Evolutionary conservation across 2,888 invertebrate genomes (phyloP).

Genomic region (Lepeophtheirus nordmannii): DNA sequence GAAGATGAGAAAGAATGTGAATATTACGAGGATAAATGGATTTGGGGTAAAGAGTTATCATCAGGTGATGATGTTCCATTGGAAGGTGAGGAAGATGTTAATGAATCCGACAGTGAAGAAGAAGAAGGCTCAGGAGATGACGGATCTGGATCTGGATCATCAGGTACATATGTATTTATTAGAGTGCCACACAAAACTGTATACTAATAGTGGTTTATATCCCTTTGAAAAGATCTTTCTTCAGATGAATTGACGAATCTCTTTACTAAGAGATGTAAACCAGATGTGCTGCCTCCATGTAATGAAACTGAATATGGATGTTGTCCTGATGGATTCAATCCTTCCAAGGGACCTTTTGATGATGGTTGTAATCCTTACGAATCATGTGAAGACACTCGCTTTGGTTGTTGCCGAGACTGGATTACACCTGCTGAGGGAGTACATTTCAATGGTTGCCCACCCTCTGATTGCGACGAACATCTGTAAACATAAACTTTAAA

Average conservation of each 20-base stretch:
- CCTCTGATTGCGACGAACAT: slow-evolving; percentile 7
- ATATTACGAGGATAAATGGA: slow-evolving; percentile 23
- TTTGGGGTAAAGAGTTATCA: slow-evolving; percentile 20
- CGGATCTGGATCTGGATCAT: slow-evolving; percentile 27
- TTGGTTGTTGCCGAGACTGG: slow-evolving; percentile 72
- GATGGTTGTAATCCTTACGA: slow-evolving; percentile 55
- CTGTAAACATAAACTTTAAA: slow-evolving; percentile 3
- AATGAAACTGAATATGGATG: slow-evolving; percentile 45
- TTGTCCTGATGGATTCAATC: slow-evolving; percentile 64
- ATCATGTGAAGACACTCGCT: slow-evolving; percentile 58
- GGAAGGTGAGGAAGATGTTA: slow-evolving; percentile 34
- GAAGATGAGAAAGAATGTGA: slow-evolving; percentile 37
- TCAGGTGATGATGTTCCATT: slow-evolving; percentile 31
- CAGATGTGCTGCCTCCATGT: slow-evolving; percentile 22
- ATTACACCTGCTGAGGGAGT: slow-evolving; percentile 61
- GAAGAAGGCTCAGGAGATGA: slow-evolving; percentile 25
- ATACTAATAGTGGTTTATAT: no score
- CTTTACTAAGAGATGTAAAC: slow-evolving; percentile 21
- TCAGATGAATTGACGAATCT: background rate
- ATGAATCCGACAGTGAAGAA: slow-evolving; percentile 13
- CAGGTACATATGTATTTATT: slow-evolving; percentile 13
- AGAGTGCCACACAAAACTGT: slow-evolving; percentile 25
- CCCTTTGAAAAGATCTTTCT: background rate
- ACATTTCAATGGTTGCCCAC: slow-evolving; percentile 59
- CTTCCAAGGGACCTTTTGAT: slow-evolving; percentile 47